Percentiles rank a stretch among this genome's conserved stretches.
These are phyloP conservation scores for Phrixothrix hirtus DNA, from an alignment of 2,888 invertebrate genomes.

Conservation along the genomic window DNA sequence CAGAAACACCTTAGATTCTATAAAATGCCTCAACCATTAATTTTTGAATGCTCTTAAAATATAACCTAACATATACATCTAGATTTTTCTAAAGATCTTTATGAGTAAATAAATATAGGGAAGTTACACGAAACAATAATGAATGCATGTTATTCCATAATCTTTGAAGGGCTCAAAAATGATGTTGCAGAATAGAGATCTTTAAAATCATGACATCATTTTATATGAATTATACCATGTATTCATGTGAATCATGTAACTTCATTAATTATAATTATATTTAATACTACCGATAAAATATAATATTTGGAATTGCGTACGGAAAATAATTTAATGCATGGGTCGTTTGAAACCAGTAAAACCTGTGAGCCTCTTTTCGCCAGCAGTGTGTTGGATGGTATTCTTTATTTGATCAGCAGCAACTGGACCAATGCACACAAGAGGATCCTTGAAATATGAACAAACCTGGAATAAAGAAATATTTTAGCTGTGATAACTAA, in stretches of 20 bases:
- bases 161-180: slow-evolving; percentile 26
- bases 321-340: slow-evolving; percentile 48
- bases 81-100: slow-evolving; percentile 8
- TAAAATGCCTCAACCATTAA: slow-evolving; percentile 52
- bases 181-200: slow-evolving; percentile 7
- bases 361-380: slow-evolving; percentile 77
- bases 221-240: slow-evolving; percentile 1
- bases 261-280: slow-evolving; percentile 19
- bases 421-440: slow-evolving; percentile 85
- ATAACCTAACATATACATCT: slow-evolving; percentile 12
- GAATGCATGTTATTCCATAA: slow-evolving; percentile 7
- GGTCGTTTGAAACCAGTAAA: slow-evolving; percentile 57
- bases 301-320: slow-evolving; percentile 3
- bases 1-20: slow-evolving; percentile 45
- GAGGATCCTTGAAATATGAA: slow-evolving; percentile 88
- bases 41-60: slow-evolving; percentile 13
- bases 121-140: slow-evolving; percentile 20
- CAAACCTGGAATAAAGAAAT: slow-evolving; percentile 65
- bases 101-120: slow-evolving; percentile 28
- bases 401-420: slow-evolving; percentile 75
- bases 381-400: slow-evolving; percentile 76
- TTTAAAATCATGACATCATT: slow-evolving; percentile 4
- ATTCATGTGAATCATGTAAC: slow-evolving; percentile 15
- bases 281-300: too few relatives aligned
- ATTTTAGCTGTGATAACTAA: too few relatives aligned